A percentile compares a stretch with the other conserved stretches of the same genome.
Evolutionary conservation across 2,888 invertebrate species (phyloP).

Genomic region (Archips crataeganus): DNA sequence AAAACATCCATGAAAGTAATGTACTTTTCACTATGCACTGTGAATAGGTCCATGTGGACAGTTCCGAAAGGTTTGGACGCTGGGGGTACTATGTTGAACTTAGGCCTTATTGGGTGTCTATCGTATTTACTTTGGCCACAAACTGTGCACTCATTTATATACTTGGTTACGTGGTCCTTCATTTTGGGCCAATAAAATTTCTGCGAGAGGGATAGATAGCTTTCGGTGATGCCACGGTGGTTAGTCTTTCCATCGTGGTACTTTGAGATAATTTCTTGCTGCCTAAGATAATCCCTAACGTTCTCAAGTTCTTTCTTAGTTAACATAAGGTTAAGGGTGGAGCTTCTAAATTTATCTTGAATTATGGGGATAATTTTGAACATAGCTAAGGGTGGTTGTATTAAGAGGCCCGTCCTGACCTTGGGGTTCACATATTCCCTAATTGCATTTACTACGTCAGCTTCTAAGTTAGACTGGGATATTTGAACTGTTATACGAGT

Average conservation of each 20-base stretch:
- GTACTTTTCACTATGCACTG: slow-evolving; percentile 38
- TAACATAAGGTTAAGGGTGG: no score
- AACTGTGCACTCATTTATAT: slow-evolving; percentile 37
- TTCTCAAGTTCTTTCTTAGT: no score
- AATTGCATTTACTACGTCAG: slow-evolving; percentile 30
- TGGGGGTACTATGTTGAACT: no score
- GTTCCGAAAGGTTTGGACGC: slow-evolving; percentile 29
- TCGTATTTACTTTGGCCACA: slow-evolving; percentile 37
- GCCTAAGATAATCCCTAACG: slow-evolving; percentile 41
- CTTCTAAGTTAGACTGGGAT: not conserved
- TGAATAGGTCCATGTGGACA: slow-evolving; percentile 32
- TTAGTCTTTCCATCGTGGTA: slow-evolving; percentile 42
- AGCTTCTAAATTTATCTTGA: no score
- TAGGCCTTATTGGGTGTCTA: no score
- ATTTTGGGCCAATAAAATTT: slow-evolving; percentile 43
- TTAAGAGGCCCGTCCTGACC: slow-evolving; percentile 39
- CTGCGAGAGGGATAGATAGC: slow-evolving; percentile 39
- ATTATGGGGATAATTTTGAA: no score
- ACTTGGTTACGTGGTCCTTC: slow-evolving; percentile 37
- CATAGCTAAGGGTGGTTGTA: slow-evolving; percentile 44
- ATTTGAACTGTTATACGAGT: slow-evolving; percentile 1
- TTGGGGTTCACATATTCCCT: slow-evolving; percentile 39
- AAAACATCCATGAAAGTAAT: slow-evolving; percentile 27
- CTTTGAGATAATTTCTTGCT: slow-evolving; percentile 26
- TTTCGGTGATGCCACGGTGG: slow-evolving; percentile 42